phyloP scores from a whole-genome alignment of 2,888 invertebrate genomes.

The Latrodectus elegans region DNA sequence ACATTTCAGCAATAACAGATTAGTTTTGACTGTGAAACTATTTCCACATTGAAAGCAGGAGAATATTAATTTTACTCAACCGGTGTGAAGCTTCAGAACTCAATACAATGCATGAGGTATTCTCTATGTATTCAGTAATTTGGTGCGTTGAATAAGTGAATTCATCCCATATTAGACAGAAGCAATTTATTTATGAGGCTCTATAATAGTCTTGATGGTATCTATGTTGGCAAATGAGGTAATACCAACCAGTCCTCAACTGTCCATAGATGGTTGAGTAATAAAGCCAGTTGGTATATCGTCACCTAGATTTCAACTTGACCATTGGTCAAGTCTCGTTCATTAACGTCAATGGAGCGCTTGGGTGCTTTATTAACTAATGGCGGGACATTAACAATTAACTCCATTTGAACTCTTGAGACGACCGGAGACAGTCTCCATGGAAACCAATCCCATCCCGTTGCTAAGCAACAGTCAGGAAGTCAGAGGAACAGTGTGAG shows the following conservation, averaged over 20 bases:
- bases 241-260: slow-evolving; percentile 34
- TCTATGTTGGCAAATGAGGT: slow-evolving; percentile 52
- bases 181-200: slow-evolving; percentile 24
- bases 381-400: slow-evolving; percentile 69
- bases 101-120: too few relatives aligned
- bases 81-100: too few relatives aligned
- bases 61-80: too few relatives aligned
- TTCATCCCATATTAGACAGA: not conserved
- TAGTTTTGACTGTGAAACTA: too few relatives aligned
- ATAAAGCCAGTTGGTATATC: slow-evolving; percentile 44
- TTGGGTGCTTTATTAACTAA: slow-evolving; percentile 64
- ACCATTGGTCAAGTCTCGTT: slow-evolving; percentile 49
- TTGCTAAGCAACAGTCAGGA: slow-evolving; percentile 62
- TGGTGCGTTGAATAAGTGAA: too few relatives aligned
- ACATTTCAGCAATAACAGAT: too few relatives aligned
- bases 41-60: too few relatives aligned
- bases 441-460: slow-evolving; percentile 52
- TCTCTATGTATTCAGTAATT: too few relatives aligned
- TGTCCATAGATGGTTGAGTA: slow-evolving; percentile 41
- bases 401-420: slow-evolving; percentile 69
- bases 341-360: slow-evolving; percentile 46
- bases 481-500: slow-evolving; percentile 57
- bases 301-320: slow-evolving; percentile 43
- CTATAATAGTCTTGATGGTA: slow-evolving; percentile 36
- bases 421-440: slow-evolving; percentile 62